Percentiles rank a stretch among this genome's conserved stretches.
phyloP scores from a whole-genome alignment of 1,140 invertebrate genomes.

The Drosophila murphyi region DNA sequence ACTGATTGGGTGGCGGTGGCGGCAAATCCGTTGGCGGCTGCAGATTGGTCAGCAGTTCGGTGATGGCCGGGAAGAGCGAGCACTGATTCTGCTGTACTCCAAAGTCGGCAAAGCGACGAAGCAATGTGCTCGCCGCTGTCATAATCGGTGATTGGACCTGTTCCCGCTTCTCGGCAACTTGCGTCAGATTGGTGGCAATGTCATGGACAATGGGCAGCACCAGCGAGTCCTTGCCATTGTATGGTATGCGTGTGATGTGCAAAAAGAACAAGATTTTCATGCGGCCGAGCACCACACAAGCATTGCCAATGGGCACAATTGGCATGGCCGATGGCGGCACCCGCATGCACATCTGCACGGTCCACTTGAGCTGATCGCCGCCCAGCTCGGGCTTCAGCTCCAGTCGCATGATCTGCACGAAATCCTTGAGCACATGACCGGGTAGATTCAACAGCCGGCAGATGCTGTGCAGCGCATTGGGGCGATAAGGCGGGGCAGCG shows the following conservation, averaged over 20 bases:
- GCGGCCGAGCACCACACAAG: slow-evolving; percentile 92
- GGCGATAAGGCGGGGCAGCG: slow-evolving; percentile 94
- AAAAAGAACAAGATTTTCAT: slow-evolving; percentile 96
- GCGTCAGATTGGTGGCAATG: slow-evolving; percentile 92
- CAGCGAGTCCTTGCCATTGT: slow-evolving; percentile 88
- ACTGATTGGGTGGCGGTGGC: slow-evolving; percentile 79
- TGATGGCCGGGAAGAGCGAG: slow-evolving; percentile 94
- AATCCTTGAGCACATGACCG: slow-evolving; percentile 94
- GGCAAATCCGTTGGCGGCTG: slow-evolving; percentile 89
- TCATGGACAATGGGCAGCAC: slow-evolving; percentile 96
- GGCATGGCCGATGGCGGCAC: slow-evolving; percentile 94
- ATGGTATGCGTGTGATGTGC: slow-evolving; percentile 91
- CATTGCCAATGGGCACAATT: slow-evolving; percentile 93
- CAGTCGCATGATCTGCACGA: slow-evolving; percentile 94
- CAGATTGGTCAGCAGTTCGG: slow-evolving; percentile 93
- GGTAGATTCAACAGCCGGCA: slow-evolving; percentile 92
- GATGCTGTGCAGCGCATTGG: slow-evolving; percentile 93
- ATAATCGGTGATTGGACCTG: slow-evolving; percentile 87
- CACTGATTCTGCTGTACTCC: slow-evolving; percentile 89
- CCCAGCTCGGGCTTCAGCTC: slow-evolving; percentile 90
- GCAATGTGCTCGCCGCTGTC: slow-evolving; percentile 87
- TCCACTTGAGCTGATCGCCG: slow-evolving; percentile 89
- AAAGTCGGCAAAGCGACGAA: slow-evolving; percentile 89
- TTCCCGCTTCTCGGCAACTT: slow-evolving; percentile 92
- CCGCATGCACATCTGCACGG: slow-evolving; percentile 94